Base-by-base conservation (phyloP, 1,140 invertebrate genomes). In the Centruroides vittatus region DNA sequence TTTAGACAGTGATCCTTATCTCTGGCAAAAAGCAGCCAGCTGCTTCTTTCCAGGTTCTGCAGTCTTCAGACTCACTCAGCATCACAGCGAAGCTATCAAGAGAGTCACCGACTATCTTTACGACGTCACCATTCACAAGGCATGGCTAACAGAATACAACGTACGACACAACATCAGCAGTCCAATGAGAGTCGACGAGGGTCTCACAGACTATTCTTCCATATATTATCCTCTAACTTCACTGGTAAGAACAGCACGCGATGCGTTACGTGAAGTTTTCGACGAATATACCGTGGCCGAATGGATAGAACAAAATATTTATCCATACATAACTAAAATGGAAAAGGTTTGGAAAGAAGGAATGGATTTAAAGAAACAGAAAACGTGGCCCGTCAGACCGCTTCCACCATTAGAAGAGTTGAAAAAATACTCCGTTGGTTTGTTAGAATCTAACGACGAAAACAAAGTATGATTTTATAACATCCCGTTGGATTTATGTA, bases 131-230 rank as follows among this genome's bases (percentile, higher is more conserved):
- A 67, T 71, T n/a, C 67, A 70, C 55, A 74, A 78, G 64, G 83
- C 84, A 23, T 91, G 87, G 87, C 73, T 89, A 66, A 88, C 86
- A 7, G 78, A 82, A 5, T 90, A 89, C 68, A 89, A 89, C 70
- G 75, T 88, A 1, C 79, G 84, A n/a, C 80, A 85, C 66, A 85
- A 84, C 64, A 89, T 84, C 65, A 84, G 85, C 5, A 84, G 81
- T 63, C 84, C 86, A 0, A 78, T 83, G 63, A 75, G 86, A 9
- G 78, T 90, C 0, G 84, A 85, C 61, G 84, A 68, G 63, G 68
- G 76, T 82, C 34, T 84, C 23, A 69, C 71, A 8, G 83, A 86
- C 56, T 76, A 86, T 55, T 79, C 83, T 11, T 76, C 78, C 47
- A 62, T 72, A 7, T 66, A 69, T n/a, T 72, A 73, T 53, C 60